A percentile compares a stretch with the other conserved stretches of the same genome.
Evolutionary conservation across 2,888 invertebrate genomes (phyloP).

Genomic region (Megalurothrips usitatus): DNA sequence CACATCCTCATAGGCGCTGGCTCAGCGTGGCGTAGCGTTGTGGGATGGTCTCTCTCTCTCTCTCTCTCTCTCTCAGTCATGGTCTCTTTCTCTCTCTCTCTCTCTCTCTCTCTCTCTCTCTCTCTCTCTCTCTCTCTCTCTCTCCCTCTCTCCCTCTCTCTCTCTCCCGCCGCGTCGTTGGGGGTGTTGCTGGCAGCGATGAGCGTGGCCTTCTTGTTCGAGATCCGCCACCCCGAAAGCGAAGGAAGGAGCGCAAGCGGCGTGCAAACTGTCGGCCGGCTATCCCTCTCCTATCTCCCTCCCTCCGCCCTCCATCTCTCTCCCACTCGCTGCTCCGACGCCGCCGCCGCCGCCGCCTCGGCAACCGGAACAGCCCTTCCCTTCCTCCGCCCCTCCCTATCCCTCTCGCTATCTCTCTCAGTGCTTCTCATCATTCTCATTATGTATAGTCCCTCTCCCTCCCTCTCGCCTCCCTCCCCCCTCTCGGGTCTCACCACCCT

Average conservation of each 20-base stretch:
- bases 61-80: too few relatives aligned
- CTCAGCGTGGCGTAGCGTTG: background rate
- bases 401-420: background rate
- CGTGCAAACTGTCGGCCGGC: background rate
- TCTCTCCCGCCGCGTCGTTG: too few relatives aligned
- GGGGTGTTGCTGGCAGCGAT: too few relatives aligned
- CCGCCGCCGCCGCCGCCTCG: conserved; percentile 15
- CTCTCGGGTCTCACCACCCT: too few relatives aligned
- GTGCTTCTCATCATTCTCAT: conserved; percentile 9
- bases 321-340: background rate
- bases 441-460: background rate
- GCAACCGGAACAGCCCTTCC: conserved; percentile 12
- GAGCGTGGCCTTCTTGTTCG: too few relatives aligned
- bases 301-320: background rate
- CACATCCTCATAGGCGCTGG: background rate
- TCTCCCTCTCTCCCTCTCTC: too few relatives aligned
- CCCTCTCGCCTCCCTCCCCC: background rate
- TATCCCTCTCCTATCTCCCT: background rate
- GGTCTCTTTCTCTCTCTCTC: background rate
- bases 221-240: too few relatives aligned
- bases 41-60: too few relatives aligned
- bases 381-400: background rate
- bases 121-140: too few relatives aligned
- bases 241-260: background rate
- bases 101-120: background rate